Evolutionary conservation across 2,797 vertebrate species (phyloP).

Genomic region (Hybognathus amarus): DNA sequence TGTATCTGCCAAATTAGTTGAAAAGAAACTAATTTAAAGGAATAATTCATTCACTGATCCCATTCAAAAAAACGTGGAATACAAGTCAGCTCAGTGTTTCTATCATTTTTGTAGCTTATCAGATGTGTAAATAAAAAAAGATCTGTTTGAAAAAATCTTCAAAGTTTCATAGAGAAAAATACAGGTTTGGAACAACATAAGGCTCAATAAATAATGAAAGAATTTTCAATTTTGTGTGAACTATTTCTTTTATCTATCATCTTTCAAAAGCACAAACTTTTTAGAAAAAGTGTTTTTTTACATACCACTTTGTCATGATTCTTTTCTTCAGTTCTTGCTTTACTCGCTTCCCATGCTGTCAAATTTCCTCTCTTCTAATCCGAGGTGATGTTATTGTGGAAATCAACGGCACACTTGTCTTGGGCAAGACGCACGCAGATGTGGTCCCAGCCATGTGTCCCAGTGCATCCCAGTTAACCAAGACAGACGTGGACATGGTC

Average conservation of each 20-base stretch:
- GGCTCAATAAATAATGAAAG: not conserved
- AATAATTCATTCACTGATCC: not conserved
- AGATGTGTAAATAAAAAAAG: not conserved
- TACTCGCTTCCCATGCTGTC: not conserved
- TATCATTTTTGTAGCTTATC: not conserved
- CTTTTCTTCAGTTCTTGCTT: not conserved
- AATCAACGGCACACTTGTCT: constrained; percentile 91
- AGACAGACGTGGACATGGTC: constrained; percentile 94
- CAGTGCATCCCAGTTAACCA: constrained; percentile 92
- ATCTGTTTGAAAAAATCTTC: not conserved
- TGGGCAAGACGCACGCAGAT: constrained; percentile 96
- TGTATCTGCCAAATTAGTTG: not conserved
- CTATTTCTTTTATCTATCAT: not conserved
- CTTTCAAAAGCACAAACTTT: not conserved
- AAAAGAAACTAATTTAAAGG: not conserved
- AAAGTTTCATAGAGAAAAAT: not conserved
- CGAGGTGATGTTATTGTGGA: constrained; percentile 97
- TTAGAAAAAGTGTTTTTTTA: constrained; percentile 3
- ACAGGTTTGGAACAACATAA: not conserved
- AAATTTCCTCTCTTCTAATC: not conserved
- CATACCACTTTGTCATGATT: not conserved
- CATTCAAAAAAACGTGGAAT: not conserved
- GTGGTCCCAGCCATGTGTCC: constrained; percentile 99
- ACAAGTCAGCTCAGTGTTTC: not conserved
- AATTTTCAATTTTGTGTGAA: not conserved